Conservation (phyloP, 2,888 invertebrate species). For the Metalampra italica region DNA sequence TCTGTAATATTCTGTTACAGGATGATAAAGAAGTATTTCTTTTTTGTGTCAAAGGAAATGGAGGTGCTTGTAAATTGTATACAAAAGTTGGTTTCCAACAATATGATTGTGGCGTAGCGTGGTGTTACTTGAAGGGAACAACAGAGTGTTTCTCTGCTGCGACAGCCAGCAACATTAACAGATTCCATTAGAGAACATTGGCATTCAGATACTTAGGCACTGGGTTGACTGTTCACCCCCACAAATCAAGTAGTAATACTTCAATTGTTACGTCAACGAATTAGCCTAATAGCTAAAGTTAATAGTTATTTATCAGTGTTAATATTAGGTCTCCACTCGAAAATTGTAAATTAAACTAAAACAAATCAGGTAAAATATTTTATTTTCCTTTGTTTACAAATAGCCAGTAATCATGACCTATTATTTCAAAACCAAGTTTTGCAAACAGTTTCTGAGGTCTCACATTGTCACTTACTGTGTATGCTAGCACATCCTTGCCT, state of each 20-base stretch:
- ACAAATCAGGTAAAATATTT: background rate
- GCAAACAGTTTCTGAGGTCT: constrained; percentile 22
- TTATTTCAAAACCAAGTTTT: constrained; percentile 24
- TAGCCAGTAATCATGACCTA: constrained; percentile 22
- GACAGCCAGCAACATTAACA: too few species aligned
- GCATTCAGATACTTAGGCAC: too few species aligned
- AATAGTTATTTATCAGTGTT: too few species aligned
- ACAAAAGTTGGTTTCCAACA: constrained; percentile 36
- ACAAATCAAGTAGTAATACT: too few species aligned
- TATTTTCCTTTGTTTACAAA: background rate
- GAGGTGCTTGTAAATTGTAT: constrained; percentile 36
- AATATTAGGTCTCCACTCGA: too few species aligned
- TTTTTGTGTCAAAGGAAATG: constrained; percentile 39
- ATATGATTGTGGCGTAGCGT: constrained; percentile 21
- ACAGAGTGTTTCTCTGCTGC: too few species aligned
- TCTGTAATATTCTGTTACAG: constrained; percentile 31
- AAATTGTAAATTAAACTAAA: too few species aligned
- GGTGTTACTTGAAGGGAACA: constrained; percentile 25
- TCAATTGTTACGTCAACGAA: too few species aligned
- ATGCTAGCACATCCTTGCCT: constrained; percentile 22
- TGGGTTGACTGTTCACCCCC: too few species aligned
- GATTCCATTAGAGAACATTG: too few species aligned
- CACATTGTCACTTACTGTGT: constrained; percentile 22
- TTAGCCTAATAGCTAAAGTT: too few species aligned
- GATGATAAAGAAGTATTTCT: constrained; percentile 36